Base-by-base conservation (phyloP, 2,888 invertebrate genomes). In the Melanostoma scalare region DNA sequence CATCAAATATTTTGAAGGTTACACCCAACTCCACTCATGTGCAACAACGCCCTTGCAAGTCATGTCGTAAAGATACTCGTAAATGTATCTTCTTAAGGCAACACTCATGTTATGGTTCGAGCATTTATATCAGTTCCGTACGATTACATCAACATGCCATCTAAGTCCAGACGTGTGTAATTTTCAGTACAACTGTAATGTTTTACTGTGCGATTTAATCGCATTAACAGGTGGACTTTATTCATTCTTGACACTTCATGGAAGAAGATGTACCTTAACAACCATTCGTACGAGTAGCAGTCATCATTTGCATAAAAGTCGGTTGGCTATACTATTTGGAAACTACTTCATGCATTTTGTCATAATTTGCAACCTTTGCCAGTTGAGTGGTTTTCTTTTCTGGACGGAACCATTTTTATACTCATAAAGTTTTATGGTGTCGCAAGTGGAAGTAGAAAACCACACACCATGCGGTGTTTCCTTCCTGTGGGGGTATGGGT, bases 311-410 rank as follows among this genome's bases (percentile, higher is more conserved):
- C 67, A 60, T 73, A 67, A 60, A 67, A 36, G 48, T 40, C 42
- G 42, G 42, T 9, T 10, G 20, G 20, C 20, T 20, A 20, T 36
- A 20, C 35, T 53, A 38, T 48, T 63, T 20, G 52, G 31, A 52
- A 46, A 10, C 55, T 40, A 44, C 58, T 44, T 8, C 31, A 35
- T 36, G 40, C 48, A 20, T 73, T 40, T 58, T 78, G 74, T 69
- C 53, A 78, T 84, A 74, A 84, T 74, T 69, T 38, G 68, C 77
- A 78, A 78, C 82, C 82, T 84, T 84, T 84, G 50, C 53, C 65
- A 73, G 69, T 84, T 69, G 65, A 56, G 46, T 69, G 69, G 33
- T 74, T 84, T 65, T 73, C 69, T 53, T 78, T 77, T 82, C 68
- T 82, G 56, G 61, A 72, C 72, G 63, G 67, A 68, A 73, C 52